Evolutionary conservation across 2,797 vertebrate species (phyloP), one percentile per base, ranked within the genome.

Genomic region (Bucorvus abyssinicus): DNA sequence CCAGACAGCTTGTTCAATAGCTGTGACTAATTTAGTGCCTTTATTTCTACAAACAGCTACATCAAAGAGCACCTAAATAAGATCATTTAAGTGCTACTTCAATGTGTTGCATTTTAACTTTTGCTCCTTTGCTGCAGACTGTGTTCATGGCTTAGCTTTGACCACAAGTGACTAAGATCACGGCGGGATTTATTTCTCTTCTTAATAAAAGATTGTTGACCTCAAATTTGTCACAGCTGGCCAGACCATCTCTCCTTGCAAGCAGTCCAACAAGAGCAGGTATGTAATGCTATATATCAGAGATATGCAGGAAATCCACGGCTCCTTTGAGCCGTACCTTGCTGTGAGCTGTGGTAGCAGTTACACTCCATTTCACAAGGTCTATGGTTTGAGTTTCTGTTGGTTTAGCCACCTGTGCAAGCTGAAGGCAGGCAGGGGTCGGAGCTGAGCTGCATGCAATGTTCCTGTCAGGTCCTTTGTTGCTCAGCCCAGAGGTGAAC

Each of bases 11-110:
- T 76, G 87, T 90, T 92, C 93, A 96, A 70, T 91, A 68, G 3
- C 36, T 77, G 52, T 94, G 96, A 95, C 89, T 97, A 96, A 94
- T 95, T 75, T 36, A 64, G 81, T 74, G 53, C 81, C n/a, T 67
- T 82, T 88, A 65, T 86, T 73, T 84, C 68, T 87, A 56, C 77
- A 90, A 90, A 57, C 26, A 82, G 12, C 65, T 87, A 20, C 45
- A 86, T 61, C 59, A 81, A 94, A 88, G 55, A 76, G 60, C 15
- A 34, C 18, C 16, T 60, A 81, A 88, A 10, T 7, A 85, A 86
- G 85, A 93, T 61, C 5, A 23, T 67, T 81, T 56, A 61, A 81
- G 87, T 40, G 40, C 82, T 85, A 55, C 50, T 91, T 79, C 22
- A 67, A 53, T 16, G 55, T 6, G 2, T 59, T 84, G 52, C 4